phyloP scores from a whole-genome alignment of 2,797 vertebrate genomes.

The Leptoclinus maculatus region DNA sequence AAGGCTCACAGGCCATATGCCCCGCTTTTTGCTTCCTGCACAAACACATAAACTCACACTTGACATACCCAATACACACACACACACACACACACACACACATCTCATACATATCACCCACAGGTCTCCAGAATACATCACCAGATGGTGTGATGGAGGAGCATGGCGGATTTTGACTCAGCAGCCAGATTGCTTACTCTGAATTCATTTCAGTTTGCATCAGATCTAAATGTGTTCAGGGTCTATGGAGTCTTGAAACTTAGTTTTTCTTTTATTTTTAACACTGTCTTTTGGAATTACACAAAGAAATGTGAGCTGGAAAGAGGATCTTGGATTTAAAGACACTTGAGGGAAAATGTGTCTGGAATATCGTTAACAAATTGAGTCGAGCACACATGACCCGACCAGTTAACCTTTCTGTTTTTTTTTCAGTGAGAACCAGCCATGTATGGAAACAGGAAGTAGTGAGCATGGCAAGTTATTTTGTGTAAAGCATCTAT shows the following conservation, averaged over 20 bases:
- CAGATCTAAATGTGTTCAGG: not conserved
- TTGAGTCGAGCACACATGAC: not conserved
- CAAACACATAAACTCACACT: constrained; percentile 45
- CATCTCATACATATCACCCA: constrained; percentile 55
- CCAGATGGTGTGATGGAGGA: constrained; percentile 74
- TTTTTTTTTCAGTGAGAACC: not conserved
- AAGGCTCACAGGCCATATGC: constrained; percentile 74
- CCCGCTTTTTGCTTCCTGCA: constrained; percentile 43
- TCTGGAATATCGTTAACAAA: not conserved
- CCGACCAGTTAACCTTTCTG: not conserved
- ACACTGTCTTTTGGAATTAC: not conserved
- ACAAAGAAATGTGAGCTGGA: not conserved
- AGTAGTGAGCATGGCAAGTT: not conserved
- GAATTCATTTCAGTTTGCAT: constrained; percentile 22
- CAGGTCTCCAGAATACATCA: constrained; percentile 63
- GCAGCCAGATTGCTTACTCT: constrained; percentile 29
- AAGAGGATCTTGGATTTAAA: not conserved
- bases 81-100: constrained; percentile 14
- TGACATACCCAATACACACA: constrained; percentile 30
- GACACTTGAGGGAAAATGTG: not conserved
- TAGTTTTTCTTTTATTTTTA: not conserved
- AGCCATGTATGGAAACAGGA: not conserved
- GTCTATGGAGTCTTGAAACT: not conserved
- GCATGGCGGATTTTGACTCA: constrained; percentile 41
- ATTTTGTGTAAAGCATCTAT: not conserved